Conservation (phyloP, 2,888 invertebrate species). For the Arge pagana region DNA sequence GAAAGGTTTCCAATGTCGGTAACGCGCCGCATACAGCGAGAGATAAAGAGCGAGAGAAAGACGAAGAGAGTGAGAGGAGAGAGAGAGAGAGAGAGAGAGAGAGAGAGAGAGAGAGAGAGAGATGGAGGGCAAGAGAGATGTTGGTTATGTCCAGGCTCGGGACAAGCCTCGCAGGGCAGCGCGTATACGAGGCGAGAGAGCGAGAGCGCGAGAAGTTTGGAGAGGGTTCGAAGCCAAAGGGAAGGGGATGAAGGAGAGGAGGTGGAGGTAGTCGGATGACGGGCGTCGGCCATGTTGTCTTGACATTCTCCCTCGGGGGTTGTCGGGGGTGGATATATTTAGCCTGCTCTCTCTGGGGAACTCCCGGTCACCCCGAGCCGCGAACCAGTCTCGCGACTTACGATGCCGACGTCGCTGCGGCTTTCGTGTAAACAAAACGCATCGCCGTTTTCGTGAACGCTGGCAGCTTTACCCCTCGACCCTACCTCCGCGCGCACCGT, state of each 20-base stretch:
- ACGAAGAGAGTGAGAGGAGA: too few relatives aligned
- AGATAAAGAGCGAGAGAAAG: too few relatives aligned
- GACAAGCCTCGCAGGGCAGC: background rate
- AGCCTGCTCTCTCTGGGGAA: conserved; percentile 57
- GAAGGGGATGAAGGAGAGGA: conserved; percentile 38
- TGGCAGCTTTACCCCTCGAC: too few relatives aligned
- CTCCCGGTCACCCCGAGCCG: conserved; percentile 40
- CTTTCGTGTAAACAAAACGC: too few relatives aligned
- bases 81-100: background rate
- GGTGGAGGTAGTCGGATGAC: conserved; percentile 50
- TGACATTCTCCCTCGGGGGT: conserved; percentile 56
- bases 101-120: background rate
- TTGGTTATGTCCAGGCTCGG: background rate
- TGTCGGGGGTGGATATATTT: conserved; percentile 57
- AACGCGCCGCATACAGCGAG: too few relatives aligned
- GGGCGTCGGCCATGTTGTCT: conserved; percentile 59
- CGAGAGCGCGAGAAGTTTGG: conserved; percentile 49
- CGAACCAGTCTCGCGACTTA: conserved; percentile 54
- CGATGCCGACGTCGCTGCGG: conserved; percentile 49
- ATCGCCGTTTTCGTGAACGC: too few relatives aligned
- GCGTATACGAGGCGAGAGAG: conserved; percentile 32
- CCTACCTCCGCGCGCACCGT: too few relatives aligned
- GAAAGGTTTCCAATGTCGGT: too few relatives aligned
- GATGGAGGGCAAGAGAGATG: background rate
- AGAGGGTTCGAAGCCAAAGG: conserved; percentile 27